Evolutionary conservation across 2,797 vertebrate species (phyloP), one percentile per base, ranked within the genome.

Genomic region (Morelia viridis): DNA sequence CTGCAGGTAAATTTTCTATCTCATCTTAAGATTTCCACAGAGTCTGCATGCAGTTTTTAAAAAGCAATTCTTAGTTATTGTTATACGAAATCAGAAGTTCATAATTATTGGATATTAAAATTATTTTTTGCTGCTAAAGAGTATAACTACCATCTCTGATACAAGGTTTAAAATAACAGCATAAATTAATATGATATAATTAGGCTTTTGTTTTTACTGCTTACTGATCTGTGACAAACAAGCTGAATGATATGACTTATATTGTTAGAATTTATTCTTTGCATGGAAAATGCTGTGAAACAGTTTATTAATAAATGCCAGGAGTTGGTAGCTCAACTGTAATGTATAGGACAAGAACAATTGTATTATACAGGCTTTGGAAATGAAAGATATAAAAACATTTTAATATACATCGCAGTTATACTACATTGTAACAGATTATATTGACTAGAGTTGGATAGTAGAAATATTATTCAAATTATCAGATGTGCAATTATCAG

Each of bases 61-160:
- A 56, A 17, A 6, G 46, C 31, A 71, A 28, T 10, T 50, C 5
- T 89, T 56, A 89, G 10, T 53, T 41, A 26, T 89, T 57, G 15
- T 68, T 50, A 12, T 57, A 9, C 12, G 6, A 41, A 60, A 24
- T 89, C 50, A 76, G 56, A 22, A n/a, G 60, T 76, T 58, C 50
- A 57, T 15, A n/a, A 31, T 71, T 71, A 19, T 76, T 88, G 87
- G 31, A 15, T 88, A 50, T 4, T 88, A 88, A 88, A 88, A 88
- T 5, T 28, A 56, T 22, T 68, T 87, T 87, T 58, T 60, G 85
- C n/a, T 87, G 10, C 35, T 56, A 56, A 85, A 28, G 83, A n/a
- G 50, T 4, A 50, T 50, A 50, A 50, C 6, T 50, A 7, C 50
- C 50, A 50, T 53, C 28, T 89, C 87, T 68, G 46, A 50, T 87